These are phyloP conservation scores for Pyrocoelia pectoralis DNA, from an alignment of 2,888 invertebrate genomes.

Conservation along the genomic window DNA sequence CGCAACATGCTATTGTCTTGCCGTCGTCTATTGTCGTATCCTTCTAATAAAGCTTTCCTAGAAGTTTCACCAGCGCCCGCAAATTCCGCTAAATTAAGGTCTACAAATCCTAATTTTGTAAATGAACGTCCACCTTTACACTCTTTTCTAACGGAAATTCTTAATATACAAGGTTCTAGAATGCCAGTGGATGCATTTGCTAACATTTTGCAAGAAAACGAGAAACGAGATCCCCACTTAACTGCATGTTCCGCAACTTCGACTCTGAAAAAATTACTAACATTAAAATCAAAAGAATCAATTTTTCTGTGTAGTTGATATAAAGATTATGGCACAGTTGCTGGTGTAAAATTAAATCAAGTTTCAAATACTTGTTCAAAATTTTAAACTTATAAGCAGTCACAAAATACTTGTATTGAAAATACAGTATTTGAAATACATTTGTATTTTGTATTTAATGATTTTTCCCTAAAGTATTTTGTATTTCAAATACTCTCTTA, in stretches of 20 bases:
- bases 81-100: constrained; percentile 95
- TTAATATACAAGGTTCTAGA: constrained; percentile 89
- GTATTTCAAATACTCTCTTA: too few relatives aligned
- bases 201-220: constrained; percentile 96
- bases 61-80: constrained; percentile 91
- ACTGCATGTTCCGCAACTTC: constrained; percentile 94
- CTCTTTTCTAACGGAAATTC: constrained; percentile 95
- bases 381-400: too few relatives aligned
- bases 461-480: too few relatives aligned
- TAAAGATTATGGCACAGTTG: too few relatives aligned
- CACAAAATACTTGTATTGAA: too few relatives aligned
- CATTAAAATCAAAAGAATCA: too few relatives aligned
- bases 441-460: too few relatives aligned
- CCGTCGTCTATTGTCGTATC: constrained; percentile 90
- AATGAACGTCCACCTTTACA: constrained; percentile 85
- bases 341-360: too few relatives aligned
- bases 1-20: constrained; percentile 97
- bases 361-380: too few relatives aligned
- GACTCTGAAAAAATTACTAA: constrained; percentile 81
- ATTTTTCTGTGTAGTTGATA: too few relatives aligned
- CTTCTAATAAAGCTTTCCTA: constrained; percentile 91
- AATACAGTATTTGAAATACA: too few relatives aligned
- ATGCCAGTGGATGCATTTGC: constrained; percentile 95
- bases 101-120: constrained; percentile 97
- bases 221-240: constrained; percentile 90